Percentiles rank a stretch among this genome's conserved stretches.
phyloP scores from a whole-genome alignment of 2,797 vertebrate species.

The Siniperca scherzeri region DNA sequence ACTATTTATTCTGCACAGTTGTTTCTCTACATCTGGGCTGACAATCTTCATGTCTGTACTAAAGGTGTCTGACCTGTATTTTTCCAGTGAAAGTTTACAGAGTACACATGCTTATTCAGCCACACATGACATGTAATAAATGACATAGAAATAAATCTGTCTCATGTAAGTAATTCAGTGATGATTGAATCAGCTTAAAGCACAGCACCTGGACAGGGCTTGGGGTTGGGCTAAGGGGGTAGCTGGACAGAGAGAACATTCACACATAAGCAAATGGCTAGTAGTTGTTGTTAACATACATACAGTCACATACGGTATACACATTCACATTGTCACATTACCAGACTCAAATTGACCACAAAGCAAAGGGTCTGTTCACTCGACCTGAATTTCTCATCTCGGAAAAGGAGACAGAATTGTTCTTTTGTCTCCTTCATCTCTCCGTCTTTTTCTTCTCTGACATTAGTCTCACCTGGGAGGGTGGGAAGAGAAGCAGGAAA shows the following conservation, averaged over 20 bases:
- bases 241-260: not conserved
- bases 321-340: not conserved
- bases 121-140: not conserved
- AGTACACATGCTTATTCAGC: not conserved
- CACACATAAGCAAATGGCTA: not conserved
- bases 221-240: not conserved
- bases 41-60: not conserved
- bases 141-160: not conserved
- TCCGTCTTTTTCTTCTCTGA: conserved; percentile 32
- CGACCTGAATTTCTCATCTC: not conserved
- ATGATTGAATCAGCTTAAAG: conserved; percentile 11
- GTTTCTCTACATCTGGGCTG: conserved; percentile 1
- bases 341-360: not conserved
- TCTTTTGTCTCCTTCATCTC: conserved; percentile 10
- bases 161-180: not conserved
- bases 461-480: conserved; percentile 49
- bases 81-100: conserved; percentile 6
- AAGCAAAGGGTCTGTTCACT: not conserved
- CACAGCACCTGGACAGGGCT: not conserved
- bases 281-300: not conserved
- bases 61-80: conserved; percentile 2
- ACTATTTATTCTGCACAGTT: conserved; percentile 7
- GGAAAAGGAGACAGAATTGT: conserved; percentile 34
- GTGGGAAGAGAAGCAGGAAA: conserved; percentile 21
- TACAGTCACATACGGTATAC: not conserved